Percentiles rank a stretch among this genome's conserved stretches.
Conservation (phyloP, 2,797 vertebrate genomes). For the Taeniopygia guttata region DNA sequence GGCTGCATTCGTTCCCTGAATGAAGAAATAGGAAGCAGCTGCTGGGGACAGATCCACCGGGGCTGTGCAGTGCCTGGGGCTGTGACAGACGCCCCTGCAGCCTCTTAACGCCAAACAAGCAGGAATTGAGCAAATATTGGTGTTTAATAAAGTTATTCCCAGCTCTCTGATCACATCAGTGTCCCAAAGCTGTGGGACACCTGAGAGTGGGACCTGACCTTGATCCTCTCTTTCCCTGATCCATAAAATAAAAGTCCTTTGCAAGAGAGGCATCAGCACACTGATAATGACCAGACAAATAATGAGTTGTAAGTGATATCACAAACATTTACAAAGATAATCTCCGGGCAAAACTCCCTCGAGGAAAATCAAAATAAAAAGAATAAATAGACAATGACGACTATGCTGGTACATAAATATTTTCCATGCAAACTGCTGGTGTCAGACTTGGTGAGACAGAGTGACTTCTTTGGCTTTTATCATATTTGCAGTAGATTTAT, state of each 20-base stretch:
- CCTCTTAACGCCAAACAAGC: neutral
- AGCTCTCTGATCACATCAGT: neutral
- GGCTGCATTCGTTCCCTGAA: neutral
- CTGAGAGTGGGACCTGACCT: neutral
- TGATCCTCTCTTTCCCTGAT: neutral
- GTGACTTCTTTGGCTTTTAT: neutral
- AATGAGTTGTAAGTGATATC: neutral
- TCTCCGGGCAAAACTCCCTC: neutral
- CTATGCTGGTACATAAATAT: neutral
- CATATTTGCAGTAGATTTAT: neutral
- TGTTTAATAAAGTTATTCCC: neutral
- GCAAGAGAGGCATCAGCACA: neutral
- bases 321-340: neutral
- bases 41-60: neutral
- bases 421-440: neutral
- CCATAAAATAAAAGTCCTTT: neutral
- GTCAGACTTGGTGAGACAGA: neutral
- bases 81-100: neutral
- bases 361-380: neutral
- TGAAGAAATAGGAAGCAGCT: neutral
- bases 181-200: neutral
- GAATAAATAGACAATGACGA: neutral
- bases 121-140: neutral
- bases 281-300: neutral
- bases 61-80: neutral